Evolutionary conservation across 1,140 invertebrate species (phyloP).

Genomic region (Papilio xuthus): DNA sequence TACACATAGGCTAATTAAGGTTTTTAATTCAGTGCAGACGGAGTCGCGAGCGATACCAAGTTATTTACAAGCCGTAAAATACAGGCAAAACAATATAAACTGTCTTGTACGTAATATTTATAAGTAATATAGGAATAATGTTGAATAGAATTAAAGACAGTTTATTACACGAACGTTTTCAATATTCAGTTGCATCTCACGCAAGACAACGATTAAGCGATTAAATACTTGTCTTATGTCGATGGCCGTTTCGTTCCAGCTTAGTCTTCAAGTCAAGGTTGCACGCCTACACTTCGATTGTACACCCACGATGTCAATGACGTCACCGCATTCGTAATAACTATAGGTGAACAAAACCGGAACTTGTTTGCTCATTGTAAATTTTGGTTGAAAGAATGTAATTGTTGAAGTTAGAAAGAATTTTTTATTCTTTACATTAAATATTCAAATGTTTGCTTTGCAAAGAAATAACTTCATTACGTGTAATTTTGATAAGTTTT

Average conservation of each 20-base stretch:
- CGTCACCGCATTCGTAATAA: slow-evolving; percentile 33
- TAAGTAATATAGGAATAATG: too few relatives aligned
- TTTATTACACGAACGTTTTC: not conserved
- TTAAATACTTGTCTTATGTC: slow-evolving; percentile 25
- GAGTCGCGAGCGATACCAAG: not conserved
- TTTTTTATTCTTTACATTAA: not conserved
- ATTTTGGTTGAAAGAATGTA: not conserved
- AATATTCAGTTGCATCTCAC: not conserved
- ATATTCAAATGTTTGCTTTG: not conserved
- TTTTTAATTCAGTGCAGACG: not conserved
- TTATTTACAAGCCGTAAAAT: not conserved
- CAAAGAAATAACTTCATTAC: not conserved
- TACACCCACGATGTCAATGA: slow-evolving; percentile 26
- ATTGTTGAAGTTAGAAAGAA: not conserved
- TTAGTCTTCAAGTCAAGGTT: slow-evolving; percentile 37
- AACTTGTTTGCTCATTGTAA: slow-evolving; percentile 24
- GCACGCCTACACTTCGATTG: slow-evolving; percentile 25
- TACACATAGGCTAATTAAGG: not conserved
- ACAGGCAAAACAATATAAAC: not conserved
- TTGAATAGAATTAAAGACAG: not conserved
- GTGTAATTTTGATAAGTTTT: too few relatives aligned
- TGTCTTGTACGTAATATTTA: not conserved
- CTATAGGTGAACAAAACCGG: slow-evolving; percentile 21
- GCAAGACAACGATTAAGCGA: slow-evolving; percentile 24
- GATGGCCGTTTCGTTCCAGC: slow-evolving; percentile 37